These are phyloP conservation scores for Stratiolaelaps scimitus DNA, from an alignment of 1,140 invertebrate genomes.

Conservation along the genomic window DNA sequence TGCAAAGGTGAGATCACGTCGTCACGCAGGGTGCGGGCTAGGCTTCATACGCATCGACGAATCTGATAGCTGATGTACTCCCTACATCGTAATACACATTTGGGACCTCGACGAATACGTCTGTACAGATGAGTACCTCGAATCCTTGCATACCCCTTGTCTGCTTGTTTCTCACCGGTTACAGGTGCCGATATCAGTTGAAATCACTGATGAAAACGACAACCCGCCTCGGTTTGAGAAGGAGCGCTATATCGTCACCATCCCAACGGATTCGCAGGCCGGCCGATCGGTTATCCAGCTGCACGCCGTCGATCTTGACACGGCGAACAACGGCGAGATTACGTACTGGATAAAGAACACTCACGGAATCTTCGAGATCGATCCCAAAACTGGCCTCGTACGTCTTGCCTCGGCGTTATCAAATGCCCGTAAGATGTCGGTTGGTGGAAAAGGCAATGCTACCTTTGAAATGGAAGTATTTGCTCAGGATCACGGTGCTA, in stretches of 20 bases:
- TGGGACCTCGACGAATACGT: conserved; percentile 54
- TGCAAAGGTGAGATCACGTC: conserved; percentile 26
- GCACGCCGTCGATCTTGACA: conserved; percentile 37
- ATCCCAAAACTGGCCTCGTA: conserved; percentile 65
- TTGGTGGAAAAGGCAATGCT: conserved; percentile 31
- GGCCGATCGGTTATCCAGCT: conserved; percentile 36
- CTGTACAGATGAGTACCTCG: conserved; percentile 52
- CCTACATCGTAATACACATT: conserved; percentile 45
- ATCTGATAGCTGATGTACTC: conserved; percentile 5
- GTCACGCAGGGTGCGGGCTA: conserved; percentile 29
- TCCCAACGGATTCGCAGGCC: conserved; percentile 41
- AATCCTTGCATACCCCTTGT: not conserved
- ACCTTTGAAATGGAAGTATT: conserved; percentile 38
- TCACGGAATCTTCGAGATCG: conserved; percentile 83
- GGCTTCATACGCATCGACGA: conserved; percentile 18
- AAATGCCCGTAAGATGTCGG: conserved; percentile 48
- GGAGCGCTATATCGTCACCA: conserved; percentile 39
- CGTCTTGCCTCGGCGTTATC: conserved; percentile 58
- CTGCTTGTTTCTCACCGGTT: not conserved
- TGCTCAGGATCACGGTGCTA: conserved; percentile 37
- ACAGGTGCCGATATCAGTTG: conserved; percentile 34
- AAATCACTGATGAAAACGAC: conserved; percentile 44
- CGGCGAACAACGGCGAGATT: conserved; percentile 61
- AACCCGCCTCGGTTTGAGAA: conserved; percentile 44
- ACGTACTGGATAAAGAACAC: conserved; percentile 81